Base-by-base conservation (phyloP, 2,888 invertebrate species). In the Limnephilus auricula region DNA sequence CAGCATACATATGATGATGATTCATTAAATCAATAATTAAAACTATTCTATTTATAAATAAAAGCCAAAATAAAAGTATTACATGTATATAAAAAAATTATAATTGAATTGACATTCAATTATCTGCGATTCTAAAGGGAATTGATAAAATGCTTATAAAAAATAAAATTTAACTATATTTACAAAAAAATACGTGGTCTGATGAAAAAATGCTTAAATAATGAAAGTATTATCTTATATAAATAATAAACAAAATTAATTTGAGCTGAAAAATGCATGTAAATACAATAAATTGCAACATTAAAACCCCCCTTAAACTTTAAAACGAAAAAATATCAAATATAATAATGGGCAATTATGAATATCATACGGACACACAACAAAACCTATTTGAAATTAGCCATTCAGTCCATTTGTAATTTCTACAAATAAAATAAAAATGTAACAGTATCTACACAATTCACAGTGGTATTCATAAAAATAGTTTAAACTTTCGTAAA, bases 341-440 rank as follows among this genome's bases (percentile, higher is more conserved):
- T 37, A 85, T 85, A 85, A 37, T 40, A 40, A 85, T 40, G 30
- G 40, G 40, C 85, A 85, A 25, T 85, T 45, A 37, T 40, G 85
- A 85, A 85, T 85, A 85, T 85, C 85, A 40, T 85, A 6, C 65
- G 85, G 85, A 85, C 37, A 85, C 40, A 45, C 37, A 85, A 85
- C 45, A 85, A 85, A 40, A 45, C 40, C 30, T 40, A 85, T 30
- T 37, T 34, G 40, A 85, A 85, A 85, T 40, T 13, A 40, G 45
- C 6, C 85, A 85, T 85, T 85, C 85, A 85, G 85, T 85, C 85
- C 85, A 85, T 85, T 82, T 85, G 85, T 85, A 40, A 40, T 85
- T 85, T 34, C 40, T 45, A 85, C 85, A 40, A 85, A 40, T 85
- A 40, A 85, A 85, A 85, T n/a, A 40, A 82, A 82, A 82, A 34